Base-by-base conservation (phyloP, 1,140 invertebrate species). In the Caenorhabditis latens region DNA sequence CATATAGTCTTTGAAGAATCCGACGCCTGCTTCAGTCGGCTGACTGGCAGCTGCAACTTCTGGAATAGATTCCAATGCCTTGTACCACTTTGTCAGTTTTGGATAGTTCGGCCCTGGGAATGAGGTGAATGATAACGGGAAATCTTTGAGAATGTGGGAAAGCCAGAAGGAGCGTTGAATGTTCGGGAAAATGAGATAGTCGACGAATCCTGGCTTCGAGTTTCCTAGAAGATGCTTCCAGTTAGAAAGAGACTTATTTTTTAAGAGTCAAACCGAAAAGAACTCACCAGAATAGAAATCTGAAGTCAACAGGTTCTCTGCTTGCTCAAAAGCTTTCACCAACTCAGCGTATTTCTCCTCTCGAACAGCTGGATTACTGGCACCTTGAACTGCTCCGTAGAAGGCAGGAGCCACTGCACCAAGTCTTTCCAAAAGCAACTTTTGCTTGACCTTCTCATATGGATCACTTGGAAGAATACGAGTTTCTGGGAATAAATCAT, bases 401-500 rank as follows among this genome's bases (percentile, higher is more conserved):
- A 85, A 85, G 8, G 84, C 85, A 0, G 67, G 67, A 55, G 85
- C 32, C 9, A 86, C 85, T 6, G 43, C 6, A 40, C 19, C 32
- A 6, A 85, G n/a, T 82, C 75, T 21, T 43, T 88, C 87, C 40
- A 85, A 46, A 8, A 88, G 40, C 11, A 88, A 48, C 46, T 79
- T 88, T 21, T 88, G 87, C 42, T 79, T 46, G 43, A 84, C 85
- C 50, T 82, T 88, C 32, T 57, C 53, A 42, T 61, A 88, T 50
- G 87, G 63, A 83, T 88, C 87, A 46, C 21, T 50, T 9, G 87
- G 87, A 58, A 88, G 87, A 67, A 88, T 84, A n/a, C 83, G 61
- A 46, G 63, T 61, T 16, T 88, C 84, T 19, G 87, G 87, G 24
- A 55, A 88, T 7, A 61, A 21, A 55, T 84, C 87, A 61, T 88